Evolutionary conservation across 2,888 invertebrate species (phyloP).

Genomic region (Hedya salicella): DNA sequence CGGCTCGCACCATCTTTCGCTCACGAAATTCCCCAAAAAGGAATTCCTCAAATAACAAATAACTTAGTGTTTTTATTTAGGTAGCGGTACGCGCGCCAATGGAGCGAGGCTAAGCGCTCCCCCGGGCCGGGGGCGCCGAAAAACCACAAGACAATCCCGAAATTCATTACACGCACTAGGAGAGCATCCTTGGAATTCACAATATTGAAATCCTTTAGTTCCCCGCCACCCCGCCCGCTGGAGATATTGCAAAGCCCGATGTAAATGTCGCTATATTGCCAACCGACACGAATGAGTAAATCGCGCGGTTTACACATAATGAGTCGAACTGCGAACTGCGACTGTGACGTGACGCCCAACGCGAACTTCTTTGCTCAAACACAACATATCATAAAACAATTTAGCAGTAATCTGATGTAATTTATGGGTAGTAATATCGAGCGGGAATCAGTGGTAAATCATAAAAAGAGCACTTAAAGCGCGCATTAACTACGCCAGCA

Average conservation of each 20-base stretch:
- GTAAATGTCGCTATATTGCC: constrained; percentile 58
- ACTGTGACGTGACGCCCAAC: neutral
- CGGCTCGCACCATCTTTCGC: constrained; percentile 61
- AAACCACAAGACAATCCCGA: constrained; percentile 83
- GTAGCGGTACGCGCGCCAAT: constrained; percentile 56
- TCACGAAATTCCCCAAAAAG: constrained; percentile 61
- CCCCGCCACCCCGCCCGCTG: constrained; percentile 52
- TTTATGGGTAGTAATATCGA: constrained; percentile 77
- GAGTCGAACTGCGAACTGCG: constrained; percentile 23
- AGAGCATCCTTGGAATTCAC: constrained; percentile 82
- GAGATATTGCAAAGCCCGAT: constrained; percentile 66
- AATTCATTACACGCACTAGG: constrained; percentile 81
- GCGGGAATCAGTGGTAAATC: constrained; percentile 79
- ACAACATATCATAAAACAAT: constrained; percentile 81
- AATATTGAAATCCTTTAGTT: constrained; percentile 78
- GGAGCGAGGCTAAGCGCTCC: constrained; percentile 65
- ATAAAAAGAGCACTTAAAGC: constrained; percentile 80
- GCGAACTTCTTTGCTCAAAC: constrained; percentile 32
- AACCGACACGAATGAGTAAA: constrained; percentile 74
- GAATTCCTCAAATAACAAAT: constrained; percentile 49
- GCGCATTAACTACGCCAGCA: constrained; percentile 77
- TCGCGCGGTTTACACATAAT: constrained; percentile 63
- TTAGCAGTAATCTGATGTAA: constrained; percentile 73
- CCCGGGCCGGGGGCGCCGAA: constrained; percentile 68
- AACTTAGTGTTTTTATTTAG: constrained; percentile 53